Evolutionary conservation across 2,888 invertebrate species (phyloP).

Genomic region (Limnephilus rhombicus): DNA sequence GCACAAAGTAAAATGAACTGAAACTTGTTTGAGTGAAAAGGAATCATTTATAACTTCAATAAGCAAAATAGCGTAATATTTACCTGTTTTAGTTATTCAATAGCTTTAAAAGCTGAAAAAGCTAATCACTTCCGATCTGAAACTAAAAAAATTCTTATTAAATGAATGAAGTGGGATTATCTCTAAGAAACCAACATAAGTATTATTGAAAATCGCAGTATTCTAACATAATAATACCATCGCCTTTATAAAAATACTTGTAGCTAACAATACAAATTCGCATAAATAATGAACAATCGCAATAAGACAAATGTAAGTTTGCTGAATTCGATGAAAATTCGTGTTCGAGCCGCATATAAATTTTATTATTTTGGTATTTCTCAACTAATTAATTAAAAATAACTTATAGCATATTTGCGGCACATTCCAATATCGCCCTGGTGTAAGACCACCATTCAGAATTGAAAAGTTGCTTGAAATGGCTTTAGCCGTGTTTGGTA

Average conservation of each 20-base stretch:
- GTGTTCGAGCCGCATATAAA: too few relatives aligned
- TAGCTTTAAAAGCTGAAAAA: background rate
- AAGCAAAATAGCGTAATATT: background rate
- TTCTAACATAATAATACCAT: background rate
- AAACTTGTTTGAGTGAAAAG: background rate
- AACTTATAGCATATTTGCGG: too few relatives aligned
- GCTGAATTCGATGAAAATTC: background rate
- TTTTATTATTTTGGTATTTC: too few relatives aligned
- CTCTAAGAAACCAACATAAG: background rate
- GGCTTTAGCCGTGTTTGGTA: too few relatives aligned
- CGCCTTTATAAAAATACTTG: background rate
- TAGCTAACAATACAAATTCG: background rate
- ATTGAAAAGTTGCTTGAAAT: too few relatives aligned
- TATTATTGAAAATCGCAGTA: background rate
- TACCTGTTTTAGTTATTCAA: background rate
- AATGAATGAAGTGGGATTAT: background rate
- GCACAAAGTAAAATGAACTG: too few relatives aligned
- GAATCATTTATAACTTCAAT: background rate
- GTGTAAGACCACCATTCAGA: too few relatives aligned
- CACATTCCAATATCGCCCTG: too few relatives aligned
- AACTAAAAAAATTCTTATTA: background rate
- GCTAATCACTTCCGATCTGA: background rate
- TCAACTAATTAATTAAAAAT: too few relatives aligned
- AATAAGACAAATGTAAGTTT: background rate
- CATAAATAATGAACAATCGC: background rate